Evolutionary conservation across 2,113 vertebrate species (phyloP).

Genomic region (Pterocles orientalis): DNA sequence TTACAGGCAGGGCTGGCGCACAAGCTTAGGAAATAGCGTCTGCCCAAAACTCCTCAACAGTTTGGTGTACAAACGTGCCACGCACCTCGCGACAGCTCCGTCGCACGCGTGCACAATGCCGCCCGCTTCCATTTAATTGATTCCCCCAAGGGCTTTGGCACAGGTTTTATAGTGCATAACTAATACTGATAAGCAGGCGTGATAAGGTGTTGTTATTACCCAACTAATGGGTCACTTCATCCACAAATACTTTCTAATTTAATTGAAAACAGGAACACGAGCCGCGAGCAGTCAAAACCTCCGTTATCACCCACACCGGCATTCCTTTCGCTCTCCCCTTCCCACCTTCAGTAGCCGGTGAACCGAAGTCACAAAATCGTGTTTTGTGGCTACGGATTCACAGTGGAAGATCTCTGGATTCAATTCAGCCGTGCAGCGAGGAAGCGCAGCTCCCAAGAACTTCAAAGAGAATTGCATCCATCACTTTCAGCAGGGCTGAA

Average conservation of each 20-base stretch:
- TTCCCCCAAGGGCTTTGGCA: slow-evolving; percentile 46
- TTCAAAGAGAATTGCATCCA: slow-evolving; percentile 39
- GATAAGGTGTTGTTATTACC: slow-evolving; percentile 65
- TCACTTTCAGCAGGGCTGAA: slow-evolving; percentile 11
- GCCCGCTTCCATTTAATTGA: slow-evolving; percentile 21
- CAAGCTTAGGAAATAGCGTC: neutral
- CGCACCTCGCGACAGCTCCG: neutral
- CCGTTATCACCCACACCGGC: accelerated
- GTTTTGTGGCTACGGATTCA: neutral
- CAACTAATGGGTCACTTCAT: slow-evolving; percentile 63
- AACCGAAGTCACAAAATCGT: neutral
- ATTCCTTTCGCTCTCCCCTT: neutral
- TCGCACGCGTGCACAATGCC: neutral
- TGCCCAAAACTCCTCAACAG: neutral
- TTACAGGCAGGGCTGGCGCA: neutral
- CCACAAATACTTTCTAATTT: slow-evolving; percentile 55
- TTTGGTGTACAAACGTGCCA: neutral
- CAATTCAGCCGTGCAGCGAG: neutral
- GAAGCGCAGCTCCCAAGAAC: slow-evolving; percentile 44
- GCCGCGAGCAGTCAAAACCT: neutral
- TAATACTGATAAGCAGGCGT: slow-evolving; percentile 71
- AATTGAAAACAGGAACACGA: slow-evolving; percentile 57
- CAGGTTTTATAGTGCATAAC: slow-evolving; percentile 69
- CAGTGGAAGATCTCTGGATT: slow-evolving; percentile 28
- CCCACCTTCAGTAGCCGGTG: slow-evolving; percentile 21